Evolutionary conservation across 1,140 invertebrate genomes (phyloP), one percentile per base, ranked within the genome.

Genomic region (Carposina sasakii): DNA sequence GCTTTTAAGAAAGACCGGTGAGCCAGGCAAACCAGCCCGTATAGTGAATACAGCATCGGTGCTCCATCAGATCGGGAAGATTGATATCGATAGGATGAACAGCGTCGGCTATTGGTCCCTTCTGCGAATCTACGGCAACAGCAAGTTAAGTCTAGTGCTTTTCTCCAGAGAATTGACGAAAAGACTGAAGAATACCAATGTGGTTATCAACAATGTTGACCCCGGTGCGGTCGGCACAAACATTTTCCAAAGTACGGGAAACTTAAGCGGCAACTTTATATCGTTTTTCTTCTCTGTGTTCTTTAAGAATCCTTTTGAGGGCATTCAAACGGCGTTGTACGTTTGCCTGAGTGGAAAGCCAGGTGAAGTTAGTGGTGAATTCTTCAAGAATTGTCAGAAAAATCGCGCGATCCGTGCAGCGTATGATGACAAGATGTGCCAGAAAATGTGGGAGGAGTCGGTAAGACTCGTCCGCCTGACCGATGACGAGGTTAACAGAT

Each of bases 181-280:
- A 44, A 76, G 81, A 52, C 60, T 81, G 3, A 54, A 86, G 63
- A 79, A 81, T 37, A 81, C 73, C 31, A 87, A 87, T 33, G 85
- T 94, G 6, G 87, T 84, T 41, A 89, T 91, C 22, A 92, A 91
- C 67, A 87, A 88, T 42, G 83, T 91, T 21, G 92, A 92, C 67
- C 94, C 93, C 20, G 93, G 94, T 19, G 91, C 92, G 66, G 90
- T 91, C 12, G 91, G 90, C 36, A 93, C 93, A 1, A 87, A 89
- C 17, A 77, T 94, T 9, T 90, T 90, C 43, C 87, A 39, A 12
- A 36, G 26, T 12, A n/a, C 12, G 22, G 36, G 33, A 10, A 30
- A 41, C 6, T 20, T 30, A 9, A 16, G 6, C 15, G 48, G 48
- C 12, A 9, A 13, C 1, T 0, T 43, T 9, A n/a, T 45, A 2